Conservation (phyloP, 2,797 vertebrate genomes). For the Meda fulgida region DNA sequence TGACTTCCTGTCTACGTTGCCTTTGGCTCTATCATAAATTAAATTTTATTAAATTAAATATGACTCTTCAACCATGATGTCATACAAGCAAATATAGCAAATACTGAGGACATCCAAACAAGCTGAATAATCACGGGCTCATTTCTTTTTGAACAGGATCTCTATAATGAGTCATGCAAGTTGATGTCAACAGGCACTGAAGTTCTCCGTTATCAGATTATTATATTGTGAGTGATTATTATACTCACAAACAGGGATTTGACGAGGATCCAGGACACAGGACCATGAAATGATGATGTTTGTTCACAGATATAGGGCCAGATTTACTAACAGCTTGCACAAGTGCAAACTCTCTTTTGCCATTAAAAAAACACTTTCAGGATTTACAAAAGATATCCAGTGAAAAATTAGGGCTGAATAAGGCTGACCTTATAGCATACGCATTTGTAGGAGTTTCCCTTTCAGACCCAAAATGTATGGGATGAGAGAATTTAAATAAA, state of each 20-base stretch:
- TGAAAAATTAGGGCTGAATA: no score
- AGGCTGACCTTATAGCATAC: no score
- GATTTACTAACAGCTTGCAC: no score
- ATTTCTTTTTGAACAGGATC: not conserved
- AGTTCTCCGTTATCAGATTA: not conserved
- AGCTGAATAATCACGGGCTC: not conserved
- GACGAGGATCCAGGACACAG: not conserved
- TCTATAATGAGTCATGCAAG: not conserved
- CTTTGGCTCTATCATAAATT: not conserved
- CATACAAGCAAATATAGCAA: not conserved
- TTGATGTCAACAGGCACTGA: not conserved
- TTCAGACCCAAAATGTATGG: no score
- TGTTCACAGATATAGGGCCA: not conserved
- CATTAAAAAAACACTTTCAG: no score
- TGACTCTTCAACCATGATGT: not conserved
- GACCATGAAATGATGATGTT: not conserved
- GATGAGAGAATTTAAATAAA: no score
- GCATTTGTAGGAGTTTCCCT: no score
- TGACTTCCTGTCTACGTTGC: not conserved
- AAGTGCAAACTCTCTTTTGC: no score
- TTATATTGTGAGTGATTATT: not conserved
- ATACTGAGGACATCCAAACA: not conserved
- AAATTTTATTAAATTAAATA: not conserved
- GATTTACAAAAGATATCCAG: no score
- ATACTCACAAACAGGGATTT: not conserved